Base-by-base conservation (phyloP, 2,888 invertebrate species). In the Acanthacorydalis orientalis region DNA sequence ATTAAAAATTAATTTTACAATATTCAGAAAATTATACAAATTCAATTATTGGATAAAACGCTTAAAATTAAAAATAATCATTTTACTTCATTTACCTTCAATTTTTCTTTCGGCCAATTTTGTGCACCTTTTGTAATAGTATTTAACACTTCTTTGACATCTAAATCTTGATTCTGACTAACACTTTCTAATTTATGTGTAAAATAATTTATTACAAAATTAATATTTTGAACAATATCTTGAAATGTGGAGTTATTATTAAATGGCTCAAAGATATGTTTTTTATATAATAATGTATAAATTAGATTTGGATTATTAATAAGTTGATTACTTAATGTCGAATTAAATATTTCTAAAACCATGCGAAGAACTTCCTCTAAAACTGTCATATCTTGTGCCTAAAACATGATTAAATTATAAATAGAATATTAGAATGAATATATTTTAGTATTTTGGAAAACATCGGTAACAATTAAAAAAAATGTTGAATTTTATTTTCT, bases 281-380 rank as follows among this genome's bases (percentile, higher is more conserved):
- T 77, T 60, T 97, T 92, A 65, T 99, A 96, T 33, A 98, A 73
- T 56, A 98, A 68, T 1, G 95, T 91, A 65, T 99, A 98, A 43
- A 99, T 83, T 53, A 98, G 74, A 70, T 98, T 86, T 7, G 91
- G 76, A 74, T 89, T 87, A 70, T 90, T 78, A 54, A 81, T 69
- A 53, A 98, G 71, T 59, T 91, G 91, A 61, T 87, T 82, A 0
- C 87, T 81, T 46, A 99, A 73, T 60, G 89, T 88, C 32, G 95
- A 95, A 72, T 98, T 98, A 53, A 98, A 76, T 50, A 98, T 96
- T 70, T 98, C 98, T 51, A 98, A 67, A 12, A 98, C 80, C 88
- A 97, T 97, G 32, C 96, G 73, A 32, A 98, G 72, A 0, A 97
- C 95, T 65, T 97, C 97, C 65, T 97, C 97, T 32, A 97, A 69